These are phyloP conservation scores for Mus spretus DNA, from an alignment of 2,797 vertebrate genomes.

Conservation along the genomic window DNA sequence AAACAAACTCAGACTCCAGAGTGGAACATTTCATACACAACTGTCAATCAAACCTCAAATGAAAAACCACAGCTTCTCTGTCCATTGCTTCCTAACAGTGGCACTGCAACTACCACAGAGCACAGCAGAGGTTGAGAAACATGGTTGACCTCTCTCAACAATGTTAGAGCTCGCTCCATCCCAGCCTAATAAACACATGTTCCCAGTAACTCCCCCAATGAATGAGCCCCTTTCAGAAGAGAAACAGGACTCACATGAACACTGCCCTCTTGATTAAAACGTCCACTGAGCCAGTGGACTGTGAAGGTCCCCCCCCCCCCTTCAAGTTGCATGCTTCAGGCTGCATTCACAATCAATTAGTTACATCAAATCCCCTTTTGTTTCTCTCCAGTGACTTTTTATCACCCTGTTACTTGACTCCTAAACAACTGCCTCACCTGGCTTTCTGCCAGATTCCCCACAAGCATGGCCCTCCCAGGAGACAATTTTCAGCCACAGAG, in stretches of 20 bases:
- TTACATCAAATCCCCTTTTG: slow-evolving; percentile 83
- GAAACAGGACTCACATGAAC: slow-evolving; percentile 81
- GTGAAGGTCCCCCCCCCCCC: slow-evolving; percentile 63
- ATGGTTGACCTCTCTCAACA: slow-evolving; percentile 82
- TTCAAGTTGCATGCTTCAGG: slow-evolving; percentile 57
- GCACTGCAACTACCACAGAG: slow-evolving; percentile 72
- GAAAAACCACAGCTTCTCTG: slow-evolving; percentile 66
- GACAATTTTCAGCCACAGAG: neutral
- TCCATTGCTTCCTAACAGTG: slow-evolving; percentile 43
- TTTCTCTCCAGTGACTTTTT: slow-evolving; percentile 74
- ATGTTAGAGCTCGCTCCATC: slow-evolving; percentile 77
- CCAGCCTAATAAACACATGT: slow-evolving; percentile 86
- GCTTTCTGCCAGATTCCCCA: slow-evolving; percentile 70
- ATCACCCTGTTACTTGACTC: slow-evolving; percentile 78
- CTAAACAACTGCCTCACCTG: slow-evolving; percentile 74
- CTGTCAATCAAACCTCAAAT: slow-evolving; percentile 67
- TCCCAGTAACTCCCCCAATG: slow-evolving; percentile 85
- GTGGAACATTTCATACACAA: slow-evolving; percentile 24
- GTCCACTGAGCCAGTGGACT: slow-evolving; percentile 81
- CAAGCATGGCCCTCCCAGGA: neutral
- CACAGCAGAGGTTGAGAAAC: slow-evolving; percentile 78
- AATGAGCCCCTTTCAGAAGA: slow-evolving; percentile 84
- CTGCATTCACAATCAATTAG: slow-evolving; percentile 83
- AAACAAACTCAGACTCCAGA: slow-evolving; percentile 65
- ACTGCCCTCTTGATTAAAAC: slow-evolving; percentile 84